A percentile compares a stretch with the other conserved stretches of the same genome.
Evolutionary conservation across 2,888 invertebrate genomes (phyloP).

Genomic region (Dynastes maya): DNA sequence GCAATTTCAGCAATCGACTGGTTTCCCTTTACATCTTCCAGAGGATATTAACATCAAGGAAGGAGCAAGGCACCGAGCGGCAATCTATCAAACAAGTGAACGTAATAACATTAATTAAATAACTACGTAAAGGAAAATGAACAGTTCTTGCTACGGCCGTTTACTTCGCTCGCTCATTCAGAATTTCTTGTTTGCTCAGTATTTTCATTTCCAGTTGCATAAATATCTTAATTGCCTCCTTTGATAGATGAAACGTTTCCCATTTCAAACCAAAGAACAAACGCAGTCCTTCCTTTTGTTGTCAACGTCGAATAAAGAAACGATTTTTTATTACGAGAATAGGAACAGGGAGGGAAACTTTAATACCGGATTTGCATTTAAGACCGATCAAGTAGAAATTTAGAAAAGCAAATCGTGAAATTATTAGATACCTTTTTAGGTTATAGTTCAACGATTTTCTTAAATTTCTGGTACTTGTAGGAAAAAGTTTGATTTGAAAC

Average conservation of each 20-base stretch:
- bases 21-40: conserved; percentile 18
- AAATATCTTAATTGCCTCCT: conserved; percentile 50
- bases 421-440: not conserved
- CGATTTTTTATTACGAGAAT: not conserved
- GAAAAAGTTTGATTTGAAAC: no score
- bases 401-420: not conserved
- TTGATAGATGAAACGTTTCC: conserved; percentile 46
- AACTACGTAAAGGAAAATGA: conserved; percentile 47
- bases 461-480: no score
- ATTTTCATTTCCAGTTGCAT: conserved; percentile 48
- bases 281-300: conserved; percentile 17
- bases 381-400: not conserved
- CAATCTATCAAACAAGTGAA: conserved; percentile 56
- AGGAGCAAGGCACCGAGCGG: conserved; percentile 53
- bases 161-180: conserved; percentile 32
- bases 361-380: not conserved
- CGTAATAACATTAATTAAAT: conserved; percentile 54
- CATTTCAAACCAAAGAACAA: conserved; percentile 41
- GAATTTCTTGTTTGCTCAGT: conserved; percentile 47
- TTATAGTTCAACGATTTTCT: no score
- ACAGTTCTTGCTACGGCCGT: conserved; percentile 10
- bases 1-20: not conserved
- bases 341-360: not conserved
- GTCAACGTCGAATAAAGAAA: conserved; percentile 25
- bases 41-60: conserved; percentile 49